phyloP scores from a whole-genome alignment of 2,113 vertebrate genomes.

The Myotis yumanensis region DNA sequence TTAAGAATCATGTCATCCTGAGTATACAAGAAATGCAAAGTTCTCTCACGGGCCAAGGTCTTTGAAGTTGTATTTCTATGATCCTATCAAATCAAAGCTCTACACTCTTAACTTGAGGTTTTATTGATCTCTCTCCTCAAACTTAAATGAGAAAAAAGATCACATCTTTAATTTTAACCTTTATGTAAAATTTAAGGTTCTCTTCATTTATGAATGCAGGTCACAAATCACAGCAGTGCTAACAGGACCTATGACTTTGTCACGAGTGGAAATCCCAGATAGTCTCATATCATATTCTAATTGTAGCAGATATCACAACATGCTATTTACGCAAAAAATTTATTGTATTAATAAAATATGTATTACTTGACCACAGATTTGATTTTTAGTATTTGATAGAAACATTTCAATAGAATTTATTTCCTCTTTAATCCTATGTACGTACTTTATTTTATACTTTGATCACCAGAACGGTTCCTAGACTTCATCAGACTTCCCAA shows the following conservation, averaged over 20 bases:
- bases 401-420: constrained; percentile 29
- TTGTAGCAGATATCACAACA: background rate
- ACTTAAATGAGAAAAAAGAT: background rate
- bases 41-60: background rate
- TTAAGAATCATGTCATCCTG: background rate
- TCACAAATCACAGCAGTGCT: background rate
- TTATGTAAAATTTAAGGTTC: background rate
- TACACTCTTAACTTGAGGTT: background rate
- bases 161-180: background rate
- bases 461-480: background rate
- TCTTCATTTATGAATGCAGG: constrained; percentile 5
- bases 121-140: background rate
- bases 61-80: background rate
- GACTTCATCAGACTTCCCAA: background rate
- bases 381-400: background rate
- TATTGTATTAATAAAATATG: background rate
- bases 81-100: background rate
- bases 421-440: background rate
- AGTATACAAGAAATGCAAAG: background rate
- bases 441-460: background rate
- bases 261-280: background rate
- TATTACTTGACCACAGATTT: background rate
- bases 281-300: background rate
- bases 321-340: background rate
- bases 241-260: background rate